phyloP scores from a whole-genome alignment of 1,140 invertebrate species.

The Conus betulinus region DNA sequence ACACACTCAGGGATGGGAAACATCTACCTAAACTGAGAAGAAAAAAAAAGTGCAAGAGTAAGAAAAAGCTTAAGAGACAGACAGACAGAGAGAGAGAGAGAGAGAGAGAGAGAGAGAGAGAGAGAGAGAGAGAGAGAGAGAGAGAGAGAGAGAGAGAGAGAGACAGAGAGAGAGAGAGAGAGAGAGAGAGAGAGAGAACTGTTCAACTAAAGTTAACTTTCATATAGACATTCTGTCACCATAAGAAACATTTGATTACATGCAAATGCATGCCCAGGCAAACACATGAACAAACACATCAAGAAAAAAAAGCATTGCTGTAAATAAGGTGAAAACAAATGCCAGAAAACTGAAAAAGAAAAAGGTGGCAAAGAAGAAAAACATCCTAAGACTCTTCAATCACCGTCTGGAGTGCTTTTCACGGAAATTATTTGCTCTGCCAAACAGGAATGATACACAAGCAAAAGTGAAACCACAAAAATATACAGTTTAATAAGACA shows the following conservation, averaged over 20 bases:
- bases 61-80: background rate
- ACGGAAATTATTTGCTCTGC: too few species aligned
- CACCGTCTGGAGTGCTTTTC: too few species aligned
- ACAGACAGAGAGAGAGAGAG: background rate
- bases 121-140: background rate
- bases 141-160: slow-evolving; percentile 8
- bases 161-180: background rate
- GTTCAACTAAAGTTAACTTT: too few species aligned
- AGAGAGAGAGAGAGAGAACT: slow-evolving; percentile 4
- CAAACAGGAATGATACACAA: too few species aligned
- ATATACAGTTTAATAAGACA: too few species aligned
- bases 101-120: background rate
- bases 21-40: background rate
- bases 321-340: background rate
- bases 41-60: background rate
- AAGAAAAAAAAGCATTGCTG: background rate
- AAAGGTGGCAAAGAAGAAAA: too few species aligned
- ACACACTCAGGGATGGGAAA: background rate
- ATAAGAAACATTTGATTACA: background rate
- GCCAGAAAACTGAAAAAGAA: background rate
- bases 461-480: too few species aligned
- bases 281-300: background rate
- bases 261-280: background rate
- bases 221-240: background rate
- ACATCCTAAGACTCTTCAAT: too few species aligned